A percentile compares a stretch with the other conserved stretches of the same genome.
Conservation (phyloP, 2,113 vertebrate species). For the Poecile atricapillus region DNA sequence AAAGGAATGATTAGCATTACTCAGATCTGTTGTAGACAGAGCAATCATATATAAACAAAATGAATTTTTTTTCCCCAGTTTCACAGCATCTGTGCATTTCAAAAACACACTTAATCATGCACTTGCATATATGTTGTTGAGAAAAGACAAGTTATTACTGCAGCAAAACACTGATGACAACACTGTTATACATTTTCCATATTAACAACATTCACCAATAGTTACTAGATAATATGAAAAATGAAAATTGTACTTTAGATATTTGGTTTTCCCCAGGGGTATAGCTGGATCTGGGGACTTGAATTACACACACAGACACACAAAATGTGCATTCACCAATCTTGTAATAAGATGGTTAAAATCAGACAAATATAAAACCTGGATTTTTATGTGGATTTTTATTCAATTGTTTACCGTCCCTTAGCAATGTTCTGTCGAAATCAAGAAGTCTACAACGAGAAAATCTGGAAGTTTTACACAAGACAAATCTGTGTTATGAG, state of each 20-base stretch:
- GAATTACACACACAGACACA: not conserved
- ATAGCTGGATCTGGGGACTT: not conserved
- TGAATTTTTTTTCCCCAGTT: not conserved
- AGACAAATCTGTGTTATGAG: not conserved
- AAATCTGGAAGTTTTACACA: not conserved
- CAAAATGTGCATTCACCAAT: fast-evolving
- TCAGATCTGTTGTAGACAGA: not conserved
- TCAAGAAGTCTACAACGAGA: not conserved
- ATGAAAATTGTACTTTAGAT: not conserved
- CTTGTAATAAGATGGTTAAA: not conserved
- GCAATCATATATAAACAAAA: not conserved
- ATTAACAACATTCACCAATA: not conserved
- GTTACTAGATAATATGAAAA: not conserved
- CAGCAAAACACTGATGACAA: not conserved
- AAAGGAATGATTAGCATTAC: not conserved
- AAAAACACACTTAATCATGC: not conserved
- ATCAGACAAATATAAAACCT: not conserved
- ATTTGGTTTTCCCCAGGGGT: not conserved
- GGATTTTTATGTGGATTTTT: not conserved
- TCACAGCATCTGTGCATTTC: not conserved
- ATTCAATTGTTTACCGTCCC: not conserved
- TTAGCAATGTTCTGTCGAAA: not conserved
- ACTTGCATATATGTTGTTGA: not conserved
- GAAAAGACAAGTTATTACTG: not conserved
- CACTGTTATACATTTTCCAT: not conserved